Conservation (phyloP, 1,140 invertebrate genomes). For the Achroia grisella region DNA sequence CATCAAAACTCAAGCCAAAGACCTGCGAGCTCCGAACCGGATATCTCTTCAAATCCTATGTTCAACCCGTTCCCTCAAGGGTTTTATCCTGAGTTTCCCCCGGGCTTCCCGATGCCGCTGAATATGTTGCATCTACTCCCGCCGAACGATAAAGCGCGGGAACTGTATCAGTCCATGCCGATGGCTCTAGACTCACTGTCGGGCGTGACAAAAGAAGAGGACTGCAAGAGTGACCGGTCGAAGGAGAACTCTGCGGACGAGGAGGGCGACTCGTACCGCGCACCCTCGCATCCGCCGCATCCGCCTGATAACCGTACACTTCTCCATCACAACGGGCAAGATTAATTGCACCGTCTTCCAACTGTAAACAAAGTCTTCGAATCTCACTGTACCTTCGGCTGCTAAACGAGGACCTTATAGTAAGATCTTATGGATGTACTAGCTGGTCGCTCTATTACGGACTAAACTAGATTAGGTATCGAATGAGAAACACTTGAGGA, state of each 20-base stretch:
- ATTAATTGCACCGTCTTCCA: conserved; percentile 48
- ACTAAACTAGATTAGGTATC: conserved; percentile 2
- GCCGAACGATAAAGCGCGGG: conserved; percentile 81
- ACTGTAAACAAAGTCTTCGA: conserved; percentile 8
- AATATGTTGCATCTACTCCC: conserved; percentile 88
- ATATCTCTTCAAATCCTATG: conserved; percentile 75
- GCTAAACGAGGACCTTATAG: conserved; percentile 1
- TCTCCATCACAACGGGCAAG: conserved; percentile 79
- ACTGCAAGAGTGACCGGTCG: conserved; percentile 77
- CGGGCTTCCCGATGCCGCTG: conserved; percentile 86
- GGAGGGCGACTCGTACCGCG: conserved; percentile 73
- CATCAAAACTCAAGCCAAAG: conserved; percentile 69
- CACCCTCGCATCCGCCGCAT: conserved; percentile 70
- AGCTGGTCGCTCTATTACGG: neutral
- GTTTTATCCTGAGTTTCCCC: conserved; percentile 87
- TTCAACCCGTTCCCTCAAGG: conserved; percentile 83
- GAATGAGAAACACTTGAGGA: conserved; percentile 2
- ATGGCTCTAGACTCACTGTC: conserved; percentile 70
- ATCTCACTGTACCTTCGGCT: conserved; percentile 17
- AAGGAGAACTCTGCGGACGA: conserved; percentile 80
- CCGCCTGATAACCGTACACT: conserved; percentile 74
- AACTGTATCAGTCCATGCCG: conserved; percentile 72
- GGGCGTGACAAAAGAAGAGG: conserved; percentile 74
- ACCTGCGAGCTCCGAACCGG: conserved; percentile 77
- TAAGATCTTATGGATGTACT: no score